Conservation (phyloP, 2,888 invertebrate species). For the Octonoba sinensis region DNA sequence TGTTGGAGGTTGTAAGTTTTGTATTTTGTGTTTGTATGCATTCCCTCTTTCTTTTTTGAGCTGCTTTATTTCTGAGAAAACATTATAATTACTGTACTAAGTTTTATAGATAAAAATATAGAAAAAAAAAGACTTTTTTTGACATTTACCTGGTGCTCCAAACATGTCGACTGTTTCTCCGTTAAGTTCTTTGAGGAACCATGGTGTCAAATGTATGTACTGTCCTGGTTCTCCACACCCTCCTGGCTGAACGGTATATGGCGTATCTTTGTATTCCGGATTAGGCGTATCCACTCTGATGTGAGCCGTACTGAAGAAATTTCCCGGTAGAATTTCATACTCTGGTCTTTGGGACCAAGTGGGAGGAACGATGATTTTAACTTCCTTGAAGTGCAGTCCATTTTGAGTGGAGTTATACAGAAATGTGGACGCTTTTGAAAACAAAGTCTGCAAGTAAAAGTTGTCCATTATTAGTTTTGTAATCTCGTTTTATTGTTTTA, state of each 20-base stretch:
- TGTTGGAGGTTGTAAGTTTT: too few relatives aligned
- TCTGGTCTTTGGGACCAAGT: constrained; percentile 74
- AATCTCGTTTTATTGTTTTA: too few relatives aligned
- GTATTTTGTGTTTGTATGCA: too few relatives aligned
- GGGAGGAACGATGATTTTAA: constrained; percentile 76
- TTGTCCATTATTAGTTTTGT: too few relatives aligned
- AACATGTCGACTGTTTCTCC: constrained; percentile 63
- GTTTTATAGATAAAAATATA: too few relatives aligned
- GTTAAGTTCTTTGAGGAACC: constrained; percentile 65
- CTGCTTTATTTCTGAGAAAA: too few relatives aligned
- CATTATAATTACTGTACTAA: too few relatives aligned
- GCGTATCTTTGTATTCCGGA: constrained; percentile 73
- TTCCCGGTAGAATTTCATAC: constrained; percentile 49
- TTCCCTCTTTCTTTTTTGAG: too few relatives aligned
- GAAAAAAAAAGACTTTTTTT: neutral
- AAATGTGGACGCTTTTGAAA: constrained; percentile 75
- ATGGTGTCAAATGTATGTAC: constrained; percentile 74
- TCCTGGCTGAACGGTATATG: constrained; percentile 78
- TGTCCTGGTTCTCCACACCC: constrained; percentile 77
- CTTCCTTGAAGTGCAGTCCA: constrained; percentile 75
- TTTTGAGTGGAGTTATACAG: constrained; percentile 76
- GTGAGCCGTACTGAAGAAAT: constrained; percentile 72
- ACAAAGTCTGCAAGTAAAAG: constrained; percentile 73
- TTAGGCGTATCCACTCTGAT: constrained; percentile 74
- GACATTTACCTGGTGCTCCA: constrained; percentile 65